Conservation (phyloP, 2,113 vertebrate genomes). For the Dermatemys mawii region DNA sequence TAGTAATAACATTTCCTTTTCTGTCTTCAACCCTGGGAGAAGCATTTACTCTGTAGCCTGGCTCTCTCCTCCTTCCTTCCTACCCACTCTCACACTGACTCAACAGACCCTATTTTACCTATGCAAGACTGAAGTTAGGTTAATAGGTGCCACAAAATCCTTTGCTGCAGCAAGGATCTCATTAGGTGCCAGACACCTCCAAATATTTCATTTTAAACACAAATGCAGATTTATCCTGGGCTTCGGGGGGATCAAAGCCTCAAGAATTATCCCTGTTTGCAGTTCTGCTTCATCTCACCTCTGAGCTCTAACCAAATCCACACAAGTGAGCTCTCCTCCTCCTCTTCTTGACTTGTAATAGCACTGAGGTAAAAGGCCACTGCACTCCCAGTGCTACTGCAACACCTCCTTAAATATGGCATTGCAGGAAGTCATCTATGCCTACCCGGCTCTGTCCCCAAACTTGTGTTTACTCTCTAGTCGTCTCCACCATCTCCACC, state of each 20-base stretch:
- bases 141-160: neutral
- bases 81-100: neutral
- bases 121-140: neutral
- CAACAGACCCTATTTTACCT: neutral
- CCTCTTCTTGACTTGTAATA: neutral
- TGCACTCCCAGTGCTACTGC: neutral
- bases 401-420: neutral
- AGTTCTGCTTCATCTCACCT: neutral
- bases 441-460: neutral
- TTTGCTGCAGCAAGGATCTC: neutral
- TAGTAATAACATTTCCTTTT: neutral
- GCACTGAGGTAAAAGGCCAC: neutral
- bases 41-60: neutral
- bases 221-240: neutral
- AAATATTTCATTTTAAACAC: neutral
- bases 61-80: neutral
- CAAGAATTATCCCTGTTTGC: neutral
- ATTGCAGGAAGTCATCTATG: neutral
- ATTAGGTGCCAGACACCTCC: neutral
- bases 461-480: neutral
- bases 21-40: neutral
- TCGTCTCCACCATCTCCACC: neutral
- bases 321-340: neutral
- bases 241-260: neutral
- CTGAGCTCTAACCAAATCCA: neutral